Percentiles rank a stretch among this genome's conserved stretches.
Evolutionary conservation across 2,888 invertebrate species (phyloP).

Genomic region (Caradrina kadenii): DNA sequence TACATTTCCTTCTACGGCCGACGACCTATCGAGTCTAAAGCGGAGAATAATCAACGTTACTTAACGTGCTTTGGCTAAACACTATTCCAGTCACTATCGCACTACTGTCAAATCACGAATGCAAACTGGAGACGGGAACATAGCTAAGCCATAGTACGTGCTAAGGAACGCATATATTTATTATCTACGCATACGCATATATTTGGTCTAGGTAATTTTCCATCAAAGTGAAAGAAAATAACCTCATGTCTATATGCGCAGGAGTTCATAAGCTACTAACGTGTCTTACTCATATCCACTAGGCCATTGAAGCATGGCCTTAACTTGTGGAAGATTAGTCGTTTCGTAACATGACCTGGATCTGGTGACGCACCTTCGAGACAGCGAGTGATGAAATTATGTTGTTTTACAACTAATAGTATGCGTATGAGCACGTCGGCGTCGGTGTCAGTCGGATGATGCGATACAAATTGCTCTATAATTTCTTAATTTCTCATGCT

Average conservation of each 20-base stretch:
- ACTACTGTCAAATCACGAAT: no score
- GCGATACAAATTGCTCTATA: constrained; percentile 58
- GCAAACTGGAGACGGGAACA: no score
- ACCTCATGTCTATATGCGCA: neutral
- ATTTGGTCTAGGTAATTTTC: neutral
- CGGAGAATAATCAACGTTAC: neutral
- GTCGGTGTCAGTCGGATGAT: constrained; percentile 48
- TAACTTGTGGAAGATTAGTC: constrained; percentile 65
- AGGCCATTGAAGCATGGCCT: constrained; percentile 60
- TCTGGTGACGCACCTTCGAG: constrained; percentile 66
- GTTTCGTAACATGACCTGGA: constrained; percentile 69
- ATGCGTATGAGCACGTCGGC: constrained; percentile 53
- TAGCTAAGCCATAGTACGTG: no score
- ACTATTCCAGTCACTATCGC: neutral
- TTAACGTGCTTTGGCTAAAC: neutral
- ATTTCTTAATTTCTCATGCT: constrained; percentile 57
- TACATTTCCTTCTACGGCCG: neutral
- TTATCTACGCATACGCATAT: no score
- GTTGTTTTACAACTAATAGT: constrained; percentile 67
- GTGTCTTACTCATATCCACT: constrained; percentile 45
- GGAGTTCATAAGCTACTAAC: constrained; percentile 28
- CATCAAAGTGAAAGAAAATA: neutral
- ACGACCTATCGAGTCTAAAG: neutral
- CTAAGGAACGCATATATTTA: no score
- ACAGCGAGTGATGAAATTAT: constrained; percentile 66